Evolutionary conservation across 1,140 invertebrate genomes (phyloP), one percentile per base, ranked within the genome.

Genomic region (Calycopis cecrops): DNA sequence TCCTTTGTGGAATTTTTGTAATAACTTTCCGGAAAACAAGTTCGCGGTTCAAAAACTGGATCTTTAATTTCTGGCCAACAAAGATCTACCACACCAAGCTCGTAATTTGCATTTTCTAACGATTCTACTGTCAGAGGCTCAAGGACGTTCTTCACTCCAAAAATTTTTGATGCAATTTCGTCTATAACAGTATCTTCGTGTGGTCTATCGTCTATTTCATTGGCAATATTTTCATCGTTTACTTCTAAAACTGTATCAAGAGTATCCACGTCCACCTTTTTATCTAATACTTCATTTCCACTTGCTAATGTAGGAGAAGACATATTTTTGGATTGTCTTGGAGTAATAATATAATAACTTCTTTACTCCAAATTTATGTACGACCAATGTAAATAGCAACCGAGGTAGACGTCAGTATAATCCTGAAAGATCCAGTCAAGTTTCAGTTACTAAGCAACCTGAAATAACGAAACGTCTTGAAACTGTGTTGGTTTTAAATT

Each of bases 1-100:
- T 98, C 96, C 73, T 96, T 96, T 14, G 91, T 86, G 8, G 87
- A 92, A 66, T 95, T 92, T 38, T 89, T 91, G 55, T 91, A 91
- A 75, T 96, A 97, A 42, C 90, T 91, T 38, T 89, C 79, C 0
- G 95, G 94, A 74, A 93, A 92, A 64, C 90, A 85, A 4, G 75
- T 85, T 16, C 88, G 70, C 18, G 85, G 84, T 63, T 90, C 85
- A 62, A 91, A 90, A 16, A 87, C 73, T 48, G 87, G 76, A 55
- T 89, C 81, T 9, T 69, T 61, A 18, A 89, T 83, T 62, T 89
- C 80, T 0, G 84, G 81, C 84, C 84, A 87, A 54, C 80, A 87
- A 11, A 87, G 62, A 58, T 82, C 79, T 35, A 87, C 62, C 1
- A 87, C 69, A 4, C 81, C 84, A 6, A 87, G 59, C 64, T 87